Evolutionary conservation across 2,797 vertebrate genomes (phyloP).

Genomic region (Parotocinclus haroldoi): DNA sequence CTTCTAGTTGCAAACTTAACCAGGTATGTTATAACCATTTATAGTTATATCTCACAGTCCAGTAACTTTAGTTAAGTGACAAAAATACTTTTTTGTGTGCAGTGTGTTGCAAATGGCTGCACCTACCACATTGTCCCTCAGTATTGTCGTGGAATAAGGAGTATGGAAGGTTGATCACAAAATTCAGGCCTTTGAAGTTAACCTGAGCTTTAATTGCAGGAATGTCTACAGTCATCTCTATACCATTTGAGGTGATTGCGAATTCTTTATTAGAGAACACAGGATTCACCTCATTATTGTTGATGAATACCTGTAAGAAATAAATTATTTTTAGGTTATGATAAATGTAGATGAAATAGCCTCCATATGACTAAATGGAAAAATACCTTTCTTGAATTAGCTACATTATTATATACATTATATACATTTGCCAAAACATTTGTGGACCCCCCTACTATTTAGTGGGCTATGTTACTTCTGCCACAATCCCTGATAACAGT

Average conservation of each 20-base stretch:
- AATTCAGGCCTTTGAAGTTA: slow-evolving; percentile 74
- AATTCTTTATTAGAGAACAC: slow-evolving; percentile 74
- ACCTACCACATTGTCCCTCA: slow-evolving; percentile 89
- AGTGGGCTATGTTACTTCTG: too few species aligned
- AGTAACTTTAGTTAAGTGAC: neutral
- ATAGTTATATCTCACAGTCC: neutral
- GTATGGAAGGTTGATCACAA: slow-evolving; percentile 73
- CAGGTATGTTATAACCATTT: too few species aligned
- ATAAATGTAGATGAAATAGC: too few species aligned
- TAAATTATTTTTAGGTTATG: neutral
- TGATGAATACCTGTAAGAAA: slow-evolving; percentile 74
- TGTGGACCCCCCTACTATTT: too few species aligned
- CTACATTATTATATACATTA: too few species aligned
- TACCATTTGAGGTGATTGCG: slow-evolving; percentile 67
- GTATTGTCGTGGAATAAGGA: slow-evolving; percentile 81
- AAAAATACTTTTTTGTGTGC: neutral
- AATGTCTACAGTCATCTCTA: slow-evolving; percentile 74
- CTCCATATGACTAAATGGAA: too few species aligned
- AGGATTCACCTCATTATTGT: slow-evolving; percentile 59
- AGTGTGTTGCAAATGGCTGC: slow-evolving; percentile 27
- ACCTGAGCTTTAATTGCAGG: slow-evolving; percentile 66
- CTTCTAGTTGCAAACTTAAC: too few species aligned
- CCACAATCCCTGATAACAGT: too few species aligned
- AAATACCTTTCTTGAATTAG: too few species aligned
- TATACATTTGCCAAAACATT: too few species aligned